A percentile compares a stretch with the other conserved stretches of the same genome.
These are phyloP conservation scores for Galaxea fascicularis DNA, from an alignment of 92 coral and sea anemone species.

Conservation along the genomic window DNA sequence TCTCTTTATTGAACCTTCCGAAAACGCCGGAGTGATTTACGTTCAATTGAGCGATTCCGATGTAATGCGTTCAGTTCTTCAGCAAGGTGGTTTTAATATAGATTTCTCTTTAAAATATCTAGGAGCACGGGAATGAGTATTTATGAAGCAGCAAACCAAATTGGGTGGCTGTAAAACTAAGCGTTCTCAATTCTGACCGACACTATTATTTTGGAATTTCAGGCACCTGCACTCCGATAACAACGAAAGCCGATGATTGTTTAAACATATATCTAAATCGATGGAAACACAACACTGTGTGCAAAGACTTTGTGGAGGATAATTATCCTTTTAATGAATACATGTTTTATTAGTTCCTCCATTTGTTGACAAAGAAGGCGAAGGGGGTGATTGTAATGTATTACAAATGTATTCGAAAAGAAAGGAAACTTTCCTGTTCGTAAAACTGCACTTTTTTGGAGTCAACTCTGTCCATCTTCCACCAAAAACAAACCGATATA, in stretches of 20 bases:
- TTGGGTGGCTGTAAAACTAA: background rate
- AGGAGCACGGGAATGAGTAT: no score
- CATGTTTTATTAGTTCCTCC: background rate
- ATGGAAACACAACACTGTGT: conserved; percentile 4
- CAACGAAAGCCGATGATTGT: conserved; percentile 47
- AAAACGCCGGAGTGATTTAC: background rate
- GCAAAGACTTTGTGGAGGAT: background rate
- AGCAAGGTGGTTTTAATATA: background rate
- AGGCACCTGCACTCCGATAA: conserved; percentile 24
- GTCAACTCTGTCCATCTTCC: no score
- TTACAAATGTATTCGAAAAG: background rate
- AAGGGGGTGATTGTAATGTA: no score
- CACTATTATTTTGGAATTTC: background rate
- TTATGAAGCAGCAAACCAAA: background rate
- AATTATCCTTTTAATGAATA: conserved; percentile 15
- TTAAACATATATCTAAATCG: conserved; percentile 1
- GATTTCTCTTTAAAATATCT: background rate
- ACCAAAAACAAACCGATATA: no score
- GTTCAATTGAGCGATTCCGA: background rate
- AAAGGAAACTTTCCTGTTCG: background rate
- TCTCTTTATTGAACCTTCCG: background rate
- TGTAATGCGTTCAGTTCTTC: background rate
- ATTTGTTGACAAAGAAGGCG: conserved; percentile 18
- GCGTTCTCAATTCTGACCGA: background rate
- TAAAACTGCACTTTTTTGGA: background rate